Evolutionary conservation across 53 echinoderm and acorn worm species (phyloP).

Genomic region (Antedon mediterranea): DNA sequence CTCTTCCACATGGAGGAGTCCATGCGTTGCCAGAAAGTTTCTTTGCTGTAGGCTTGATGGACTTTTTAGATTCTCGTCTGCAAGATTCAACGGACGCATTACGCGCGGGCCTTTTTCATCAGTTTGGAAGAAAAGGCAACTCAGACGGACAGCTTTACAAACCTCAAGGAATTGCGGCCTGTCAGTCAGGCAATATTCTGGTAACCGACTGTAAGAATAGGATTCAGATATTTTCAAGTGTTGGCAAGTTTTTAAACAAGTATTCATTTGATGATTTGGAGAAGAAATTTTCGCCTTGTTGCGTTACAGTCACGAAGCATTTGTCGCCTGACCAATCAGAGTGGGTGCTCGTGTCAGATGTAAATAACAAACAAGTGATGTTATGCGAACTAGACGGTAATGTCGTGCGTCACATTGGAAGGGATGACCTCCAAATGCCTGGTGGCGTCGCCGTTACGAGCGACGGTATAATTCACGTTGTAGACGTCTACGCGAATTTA

Average conservation of each 20-base stretch:
- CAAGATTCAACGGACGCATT: constrained; percentile 36
- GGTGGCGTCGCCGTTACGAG: constrained; percentile 58
- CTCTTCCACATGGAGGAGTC: constrained; percentile 40
- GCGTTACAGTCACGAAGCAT: constrained; percentile 37
- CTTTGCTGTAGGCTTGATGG: constrained; percentile 40
- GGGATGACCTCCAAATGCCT: constrained; percentile 65
- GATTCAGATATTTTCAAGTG: constrained; percentile 61
- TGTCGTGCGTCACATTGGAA: constrained; percentile 45
- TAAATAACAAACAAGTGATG: constrained; percentile 54
- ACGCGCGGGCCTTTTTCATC: constrained; percentile 42
- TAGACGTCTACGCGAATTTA: constrained; percentile 58
- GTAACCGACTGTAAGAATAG: constrained; percentile 68
- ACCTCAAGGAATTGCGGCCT: constrained; percentile 41
- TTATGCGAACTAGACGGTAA: constrained; percentile 52
- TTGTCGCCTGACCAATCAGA: constrained; percentile 50
- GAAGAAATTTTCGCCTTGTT: constrained; percentile 50
- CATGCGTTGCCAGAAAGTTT: constrained; percentile 50
- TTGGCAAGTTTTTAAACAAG: constrained; percentile 51
- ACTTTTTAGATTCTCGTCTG: constrained; percentile 44
- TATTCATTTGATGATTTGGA: constrained; percentile 45
- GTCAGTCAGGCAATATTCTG: constrained; percentile 44
- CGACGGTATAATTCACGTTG: constrained; percentile 60
- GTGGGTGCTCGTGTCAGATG: constrained; percentile 52
- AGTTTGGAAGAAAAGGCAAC: constrained; percentile 65
- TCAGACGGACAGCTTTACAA: constrained; percentile 54